Base-by-base conservation (phyloP, 1,140 invertebrate genomes). In the Capitella teleta region DNA sequence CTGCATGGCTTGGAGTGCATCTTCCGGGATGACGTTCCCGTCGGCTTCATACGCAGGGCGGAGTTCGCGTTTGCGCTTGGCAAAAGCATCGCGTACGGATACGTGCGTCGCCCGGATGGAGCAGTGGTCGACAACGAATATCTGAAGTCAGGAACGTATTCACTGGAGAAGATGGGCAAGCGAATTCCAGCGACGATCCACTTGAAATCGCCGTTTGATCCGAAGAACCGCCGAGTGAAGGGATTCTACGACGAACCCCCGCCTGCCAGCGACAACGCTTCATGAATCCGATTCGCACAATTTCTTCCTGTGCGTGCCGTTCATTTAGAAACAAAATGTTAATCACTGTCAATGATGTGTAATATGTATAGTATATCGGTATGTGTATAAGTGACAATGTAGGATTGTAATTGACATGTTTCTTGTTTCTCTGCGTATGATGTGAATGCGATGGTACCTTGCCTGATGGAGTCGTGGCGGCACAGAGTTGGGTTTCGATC, bases 1-100 rank as follows among this genome's bases (percentile, higher is more conserved):
- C 59, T 93, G 19, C 86, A 83, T 76, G 87, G 87, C 4, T 72
- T 87, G 51, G 88, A 93, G 76, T 80, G 81, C 0, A 82, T 93
- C 60, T 86, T 80, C 65, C 79, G 86, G 61, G 80, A 92, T 67
- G 80, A 79, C 0, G 67, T 78, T 58, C 70, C 81, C 0, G 84
- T 87, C 24, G 87, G 87, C 34, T 85, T 84, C 56, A 63, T 91
- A 12, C 74, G 87, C 49, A 74, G 86, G 61, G 86, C 83, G 1
- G 86, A 90, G 58, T 89, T 80, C 60, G 85, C 78, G 3, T 87
- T 82, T 60, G 75, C 77, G 43, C 70, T 87, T 30, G 80, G 80
- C 43, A 80, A 79, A 48, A 79, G 79, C 41, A 80, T 91, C 44
- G 82, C 78, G 48, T 77, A 78, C 54, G 82, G 78, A 67, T 84